phyloP scores from a whole-genome alignment of 1,140 invertebrate genomes.

The Camponotus vicinus region DNA sequence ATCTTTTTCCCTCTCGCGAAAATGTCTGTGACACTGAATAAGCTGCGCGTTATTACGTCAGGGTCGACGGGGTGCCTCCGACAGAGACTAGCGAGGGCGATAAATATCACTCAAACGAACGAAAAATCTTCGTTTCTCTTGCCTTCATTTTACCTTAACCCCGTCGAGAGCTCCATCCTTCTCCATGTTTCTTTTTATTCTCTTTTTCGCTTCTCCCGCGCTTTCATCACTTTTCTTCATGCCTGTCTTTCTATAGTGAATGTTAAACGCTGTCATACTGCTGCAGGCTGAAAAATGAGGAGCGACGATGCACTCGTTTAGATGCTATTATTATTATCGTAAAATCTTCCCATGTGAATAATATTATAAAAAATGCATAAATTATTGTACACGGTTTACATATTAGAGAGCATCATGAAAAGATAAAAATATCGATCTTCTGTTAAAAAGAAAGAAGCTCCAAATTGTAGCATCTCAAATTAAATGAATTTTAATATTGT shows the following conservation, averaged over 20 bases:
- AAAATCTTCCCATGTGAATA: not conserved
- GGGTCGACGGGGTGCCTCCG: not conserved
- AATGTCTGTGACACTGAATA: not conserved
- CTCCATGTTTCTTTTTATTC: constrained; percentile 1
- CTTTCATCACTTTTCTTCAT: constrained; percentile 36
- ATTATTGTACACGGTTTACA: not conserved
- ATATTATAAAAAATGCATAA: not conserved
- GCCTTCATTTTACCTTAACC: not conserved
- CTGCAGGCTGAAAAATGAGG: constrained; percentile 9
- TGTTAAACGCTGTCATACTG: constrained; percentile 36
- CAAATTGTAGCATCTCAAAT: not conserved
- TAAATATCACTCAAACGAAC: constrained; percentile 51
- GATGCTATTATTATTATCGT: constrained; percentile 9
- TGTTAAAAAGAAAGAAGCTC: not conserved
- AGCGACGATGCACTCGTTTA: not conserved
- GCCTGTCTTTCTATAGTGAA: constrained; percentile 49
- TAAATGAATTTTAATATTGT: too few species aligned
- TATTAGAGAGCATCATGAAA: not conserved
- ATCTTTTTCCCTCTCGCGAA: not conserved
- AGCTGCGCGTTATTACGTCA: constrained; percentile 19
- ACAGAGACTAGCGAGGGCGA: not conserved
- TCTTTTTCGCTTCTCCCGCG: constrained; percentile 14
- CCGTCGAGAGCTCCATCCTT: not conserved
- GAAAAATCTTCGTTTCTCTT: constrained; percentile 26
- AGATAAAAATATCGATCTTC: not conserved